Base-by-base conservation (phyloP, 2,113 vertebrate genomes). In the Diglossa brunneiventris region DNA sequence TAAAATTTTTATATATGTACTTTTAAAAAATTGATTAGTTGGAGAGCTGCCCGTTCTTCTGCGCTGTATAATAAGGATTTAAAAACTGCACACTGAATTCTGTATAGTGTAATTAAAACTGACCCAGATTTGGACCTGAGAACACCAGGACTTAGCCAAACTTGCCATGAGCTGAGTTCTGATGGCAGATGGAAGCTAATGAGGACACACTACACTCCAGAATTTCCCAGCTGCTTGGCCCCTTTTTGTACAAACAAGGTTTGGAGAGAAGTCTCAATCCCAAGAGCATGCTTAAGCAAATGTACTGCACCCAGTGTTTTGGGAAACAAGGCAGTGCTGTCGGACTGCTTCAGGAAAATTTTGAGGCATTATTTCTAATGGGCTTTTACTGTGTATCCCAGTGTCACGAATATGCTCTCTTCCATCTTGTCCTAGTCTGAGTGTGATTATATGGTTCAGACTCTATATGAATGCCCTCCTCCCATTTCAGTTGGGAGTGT, bases 21-120 rank as follows among this genome's bases (percentile, higher is more conserved):
- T 98, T 98, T 97, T 98, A 98, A 98, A 98, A 98, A 97, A 98
- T 98, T 98, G 98, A 98, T 98, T 98, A 98, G 97, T 96, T 98
- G 98, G 98, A 98, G 96, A 96, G 95, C 96, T 98, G 98, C 98
- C 98, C 96, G 92, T 97, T 98, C 96, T 97, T 97, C 97, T 97
- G 97, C 84, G 55, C 97, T 97, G 96, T 98, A 97, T 98, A 98
- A 98, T 98, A 98, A 98, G 97, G 97, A 98, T 98, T 98, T 98
- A 80, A 97, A 98, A 98, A 96, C 97, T 97, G 97, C 96, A 98
- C 91, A 92, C 96, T 97, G 97, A 98, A 98, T 98, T 98, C 97
- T 98, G 98, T 98, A 97, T 97, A 97, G 98, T 98, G 97, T 98
- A 98, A 98, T 98, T 98, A 98, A 98, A 98, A 98, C 96, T 98